A percentile compares a stretch with the other conserved stretches of the same genome.
These are phyloP conservation scores for Sinocyclocheilus anophthalmus DNA, from an alignment of 2,113 vertebrate species.

Conservation along the genomic window DNA sequence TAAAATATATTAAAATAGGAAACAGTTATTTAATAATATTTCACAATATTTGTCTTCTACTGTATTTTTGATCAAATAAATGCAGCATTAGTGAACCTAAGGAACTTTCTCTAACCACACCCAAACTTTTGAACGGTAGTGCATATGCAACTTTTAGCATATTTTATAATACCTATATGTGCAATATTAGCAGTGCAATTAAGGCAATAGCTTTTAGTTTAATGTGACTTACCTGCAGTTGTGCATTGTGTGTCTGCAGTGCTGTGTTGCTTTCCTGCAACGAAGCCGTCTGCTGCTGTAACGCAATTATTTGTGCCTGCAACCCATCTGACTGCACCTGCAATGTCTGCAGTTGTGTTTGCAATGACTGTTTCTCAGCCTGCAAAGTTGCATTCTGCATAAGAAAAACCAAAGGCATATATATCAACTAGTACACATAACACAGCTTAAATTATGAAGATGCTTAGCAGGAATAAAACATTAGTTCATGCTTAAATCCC, in stretches of 20 bases:
- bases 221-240: constrained; percentile 85
- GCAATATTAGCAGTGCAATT: background rate
- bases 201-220: background rate
- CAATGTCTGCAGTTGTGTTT: constrained; percentile 93
- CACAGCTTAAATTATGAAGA: background rate
- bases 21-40: background rate
- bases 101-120: background rate
- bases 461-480: background rate
- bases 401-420: background rate
- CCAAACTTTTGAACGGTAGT: too few relatives aligned
- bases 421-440: background rate
- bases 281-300: constrained; percentile 91
- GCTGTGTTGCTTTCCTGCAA: constrained; percentile 95
- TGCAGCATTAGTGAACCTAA: background rate
- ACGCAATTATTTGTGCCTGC: constrained; percentile 93
- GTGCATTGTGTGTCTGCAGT: constrained; percentile 95
- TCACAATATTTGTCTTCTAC: background rate
- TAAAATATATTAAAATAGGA: background rate
- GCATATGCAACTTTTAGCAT: background rate
- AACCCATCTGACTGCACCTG: constrained; percentile 93
- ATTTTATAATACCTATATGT: background rate
- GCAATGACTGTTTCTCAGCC: constrained; percentile 94
- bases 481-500: background rate
- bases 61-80: background rate
- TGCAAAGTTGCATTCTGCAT: constrained; percentile 94